These are phyloP conservation scores for Anadara kagoshimensis DNA, from an alignment of 1,140 invertebrate species.

Conservation along the genomic window DNA sequence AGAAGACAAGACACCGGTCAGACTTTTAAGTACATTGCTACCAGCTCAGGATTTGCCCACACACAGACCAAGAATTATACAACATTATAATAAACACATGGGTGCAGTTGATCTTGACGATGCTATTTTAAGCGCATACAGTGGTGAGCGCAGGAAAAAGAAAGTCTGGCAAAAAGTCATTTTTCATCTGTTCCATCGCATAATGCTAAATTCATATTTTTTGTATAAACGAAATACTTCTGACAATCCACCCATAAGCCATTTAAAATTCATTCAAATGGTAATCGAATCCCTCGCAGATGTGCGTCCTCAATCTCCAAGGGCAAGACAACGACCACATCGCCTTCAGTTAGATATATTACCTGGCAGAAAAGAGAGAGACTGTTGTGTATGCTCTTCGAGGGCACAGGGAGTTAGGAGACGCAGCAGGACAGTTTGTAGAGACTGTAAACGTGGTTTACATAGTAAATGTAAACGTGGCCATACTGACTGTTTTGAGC, in stretches of 20 bases:
- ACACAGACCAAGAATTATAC: neutral
- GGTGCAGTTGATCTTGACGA: neutral
- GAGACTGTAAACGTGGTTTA: too few species aligned
- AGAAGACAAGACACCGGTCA: neutral
- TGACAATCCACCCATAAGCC: neutral
- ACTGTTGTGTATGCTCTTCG: neutral
- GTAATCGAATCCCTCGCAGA: neutral
- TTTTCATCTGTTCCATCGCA: neutral
- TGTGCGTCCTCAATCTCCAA: neutral
- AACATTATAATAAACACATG: slow-evolving; percentile 3
- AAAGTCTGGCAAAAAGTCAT: slow-evolving; percentile 7
- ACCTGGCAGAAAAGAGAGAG: neutral
- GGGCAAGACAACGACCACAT: neutral
- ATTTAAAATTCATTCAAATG: neutral
- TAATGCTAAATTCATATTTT: slow-evolving; percentile 1
- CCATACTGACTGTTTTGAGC: too few species aligned
- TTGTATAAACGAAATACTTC: slow-evolving; percentile 1
- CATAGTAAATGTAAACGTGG: too few species aligned
- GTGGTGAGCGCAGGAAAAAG: neutral
- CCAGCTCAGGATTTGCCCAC: neutral
- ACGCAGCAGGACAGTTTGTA: too few species aligned
- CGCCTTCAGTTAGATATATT: neutral
- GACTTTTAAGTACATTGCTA: neutral
- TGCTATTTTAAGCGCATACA: neutral
- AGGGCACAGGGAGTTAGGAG: neutral